A percentile compares a stretch with the other conserved stretches of the same genome.
phyloP scores from a whole-genome alignment of 2,888 invertebrate species.

The Polydrusus tereticollis region DNA sequence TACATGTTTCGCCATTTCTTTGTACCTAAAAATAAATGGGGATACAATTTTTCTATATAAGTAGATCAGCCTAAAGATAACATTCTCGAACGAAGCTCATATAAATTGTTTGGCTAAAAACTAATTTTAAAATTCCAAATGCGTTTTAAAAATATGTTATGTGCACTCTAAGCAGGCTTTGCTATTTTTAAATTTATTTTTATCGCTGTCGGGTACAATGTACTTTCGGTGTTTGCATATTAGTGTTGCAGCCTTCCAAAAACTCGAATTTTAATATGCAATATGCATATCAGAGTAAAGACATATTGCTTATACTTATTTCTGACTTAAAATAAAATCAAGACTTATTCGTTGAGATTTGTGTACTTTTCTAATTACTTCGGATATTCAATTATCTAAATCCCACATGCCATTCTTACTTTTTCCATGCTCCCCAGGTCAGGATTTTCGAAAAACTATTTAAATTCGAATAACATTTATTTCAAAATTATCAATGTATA shows the following conservation, averaged over 20 bases:
- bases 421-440: too few species aligned
- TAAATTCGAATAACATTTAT: too few species aligned
- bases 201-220: slow-evolving; percentile 57
- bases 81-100: slow-evolving; percentile 27
- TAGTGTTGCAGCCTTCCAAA: slow-evolving; percentile 43
- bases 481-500: too few species aligned
- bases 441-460: too few species aligned
- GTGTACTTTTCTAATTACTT: too few species aligned
- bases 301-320: slow-evolving; percentile 13
- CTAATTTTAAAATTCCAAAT: slow-evolving; percentile 64
- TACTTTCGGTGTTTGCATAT: slow-evolving; percentile 54
- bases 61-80: neutral
- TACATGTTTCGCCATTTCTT: too few species aligned
- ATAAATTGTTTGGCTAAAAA: slow-evolving; percentile 58
- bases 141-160: slow-evolving; percentile 62
- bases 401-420: too few species aligned
- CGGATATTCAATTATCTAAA: too few species aligned
- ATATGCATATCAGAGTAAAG: slow-evolving; percentile 14
- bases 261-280: slow-evolving; percentile 43
- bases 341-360: too few species aligned
- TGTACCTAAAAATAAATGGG: too few species aligned
- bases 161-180: slow-evolving; percentile 59
- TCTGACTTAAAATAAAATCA: too few species aligned
- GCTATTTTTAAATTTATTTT: slow-evolving; percentile 61
- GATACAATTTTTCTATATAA: too few species aligned